Evolutionary conservation across 2,797 vertebrate species (phyloP).

Genomic region (Salmo trutta): DNA sequence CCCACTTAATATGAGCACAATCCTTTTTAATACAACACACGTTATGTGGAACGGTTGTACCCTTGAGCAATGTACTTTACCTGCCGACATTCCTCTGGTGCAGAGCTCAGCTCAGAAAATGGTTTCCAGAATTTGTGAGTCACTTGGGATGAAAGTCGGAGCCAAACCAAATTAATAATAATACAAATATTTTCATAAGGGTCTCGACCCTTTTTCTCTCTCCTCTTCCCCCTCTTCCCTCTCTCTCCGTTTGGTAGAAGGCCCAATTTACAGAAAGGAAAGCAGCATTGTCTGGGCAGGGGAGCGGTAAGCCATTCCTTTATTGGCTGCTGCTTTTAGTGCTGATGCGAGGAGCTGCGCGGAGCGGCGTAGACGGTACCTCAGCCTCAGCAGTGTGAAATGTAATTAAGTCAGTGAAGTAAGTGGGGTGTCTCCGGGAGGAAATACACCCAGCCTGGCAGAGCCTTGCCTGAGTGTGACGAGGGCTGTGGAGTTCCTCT

Average conservation of each 20-base stretch:
- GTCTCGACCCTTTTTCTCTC: slow-evolving; percentile 43
- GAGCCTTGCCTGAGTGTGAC: slow-evolving; percentile 40
- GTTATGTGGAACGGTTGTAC: slow-evolving; percentile 72
- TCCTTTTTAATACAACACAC: slow-evolving; percentile 71
- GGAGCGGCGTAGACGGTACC: slow-evolving; percentile 11
- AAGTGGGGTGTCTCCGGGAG: slow-evolving; percentile 59
- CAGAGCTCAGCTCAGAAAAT: slow-evolving; percentile 62
- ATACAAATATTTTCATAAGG: slow-evolving; percentile 72
- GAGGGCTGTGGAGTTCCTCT: slow-evolving; percentile 41
- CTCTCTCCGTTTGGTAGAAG: slow-evolving; percentile 35
- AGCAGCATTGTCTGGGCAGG: slow-evolving; percentile 37
- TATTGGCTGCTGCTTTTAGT: slow-evolving; percentile 44
- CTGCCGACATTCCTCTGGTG: slow-evolving; percentile 55
- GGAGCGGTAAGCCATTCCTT: slow-evolving; percentile 41
- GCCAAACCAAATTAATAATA: slow-evolving; percentile 70
- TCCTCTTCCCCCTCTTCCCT: slow-evolving; percentile 30
- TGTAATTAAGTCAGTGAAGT: slow-evolving; percentile 64
- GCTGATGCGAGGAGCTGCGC: slow-evolving; percentile 14
- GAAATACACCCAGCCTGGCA: slow-evolving; percentile 40
- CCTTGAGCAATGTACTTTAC: slow-evolving; percentile 72
- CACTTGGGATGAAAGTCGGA: slow-evolving; percentile 68
- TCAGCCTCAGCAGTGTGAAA: slow-evolving; percentile 46
- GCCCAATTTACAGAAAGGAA: slow-evolving; percentile 13
- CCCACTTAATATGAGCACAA: slow-evolving; percentile 70
- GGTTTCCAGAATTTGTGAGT: slow-evolving; percentile 63